A percentile compares a stretch with the other conserved stretches of the same genome.
These are phyloP conservation scores for Hypsibius dujardini DNA, from an alignment of 1,140 invertebrate species.

Conservation along the genomic window DNA sequence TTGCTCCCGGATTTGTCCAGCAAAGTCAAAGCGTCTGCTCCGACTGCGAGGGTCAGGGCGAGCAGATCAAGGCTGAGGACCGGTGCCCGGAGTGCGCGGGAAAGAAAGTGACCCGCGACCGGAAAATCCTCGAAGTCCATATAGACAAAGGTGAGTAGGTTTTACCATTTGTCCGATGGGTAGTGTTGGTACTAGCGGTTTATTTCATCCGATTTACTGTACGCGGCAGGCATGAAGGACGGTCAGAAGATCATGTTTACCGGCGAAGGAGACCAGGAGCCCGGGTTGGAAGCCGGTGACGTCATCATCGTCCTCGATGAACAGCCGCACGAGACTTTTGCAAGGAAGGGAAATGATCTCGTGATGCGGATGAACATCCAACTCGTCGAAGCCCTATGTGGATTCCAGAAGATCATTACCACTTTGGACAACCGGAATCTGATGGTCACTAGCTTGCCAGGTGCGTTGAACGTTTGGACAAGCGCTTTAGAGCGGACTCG, in stretches of 20 bases:
- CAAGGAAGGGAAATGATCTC: slow-evolving; percentile 64
- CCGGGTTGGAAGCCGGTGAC: slow-evolving; percentile 72
- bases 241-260: slow-evolving; percentile 84
- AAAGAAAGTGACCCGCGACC: slow-evolving; percentile 69
- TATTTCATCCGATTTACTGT: slow-evolving; percentile 20
- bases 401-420: slow-evolving; percentile 77
- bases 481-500: background rate
- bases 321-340: slow-evolving; percentile 67
- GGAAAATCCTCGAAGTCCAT: slow-evolving; percentile 91
- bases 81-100: slow-evolving; percentile 81
- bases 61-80: slow-evolving; percentile 52
- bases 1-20: slow-evolving; percentile 88
- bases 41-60: slow-evolving; percentile 72
- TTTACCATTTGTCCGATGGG: background rate
- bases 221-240: slow-evolving; percentile 56
- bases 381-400: slow-evolving; percentile 82
- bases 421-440: slow-evolving; percentile 83
- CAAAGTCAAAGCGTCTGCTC: slow-evolving; percentile 75
- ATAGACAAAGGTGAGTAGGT: slow-evolving; percentile 64
- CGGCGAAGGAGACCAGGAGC: slow-evolving; percentile 94
- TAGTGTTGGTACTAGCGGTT: background rate
- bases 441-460: slow-evolving; percentile 59
- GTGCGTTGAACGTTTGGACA: background rate
- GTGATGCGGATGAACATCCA: slow-evolving; percentile 66
- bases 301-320: slow-evolving; percentile 95